Conservation (phyloP, 35 echinoderm and acorn worm genomes). For the Strongylocentrotus purpuratus region DNA sequence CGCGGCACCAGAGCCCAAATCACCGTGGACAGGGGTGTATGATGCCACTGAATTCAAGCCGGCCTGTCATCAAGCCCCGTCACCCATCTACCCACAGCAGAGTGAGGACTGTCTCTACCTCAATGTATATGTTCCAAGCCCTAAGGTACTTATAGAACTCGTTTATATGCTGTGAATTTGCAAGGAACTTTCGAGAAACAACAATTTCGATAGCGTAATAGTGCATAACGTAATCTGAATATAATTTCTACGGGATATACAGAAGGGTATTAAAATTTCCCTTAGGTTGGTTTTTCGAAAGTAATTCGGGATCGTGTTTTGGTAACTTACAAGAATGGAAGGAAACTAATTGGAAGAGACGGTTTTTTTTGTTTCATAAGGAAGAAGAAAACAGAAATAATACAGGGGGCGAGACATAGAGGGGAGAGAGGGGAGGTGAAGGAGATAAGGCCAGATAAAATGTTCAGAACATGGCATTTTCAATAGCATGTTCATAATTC, state of each 20-base stretch:
- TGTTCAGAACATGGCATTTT: not conserved
- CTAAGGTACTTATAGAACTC: slow-evolving; percentile 32
- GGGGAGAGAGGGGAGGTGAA: not conserved
- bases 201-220: not conserved
- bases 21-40: slow-evolving; percentile 43
- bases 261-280: not conserved
- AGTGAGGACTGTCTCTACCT: slow-evolving; percentile 84
- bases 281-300: too few relatives aligned
- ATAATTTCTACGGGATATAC: too few relatives aligned
- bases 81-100: not conserved
- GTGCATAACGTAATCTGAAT: not conserved
- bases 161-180: not conserved
- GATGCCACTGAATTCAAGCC: slow-evolving; percentile 68
- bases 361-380: not conserved
- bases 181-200: not conserved
- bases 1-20: slow-evolving; percentile 54
- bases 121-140: slow-evolving; percentile 67
- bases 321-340: not conserved
- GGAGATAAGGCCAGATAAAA: not conserved
- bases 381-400: not conserved
- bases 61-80: slow-evolving; percentile 46
- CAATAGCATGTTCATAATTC: not conserved
- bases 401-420: not conserved
- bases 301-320: too few relatives aligned
- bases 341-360: not conserved